Evolutionary conservation across 2,888 invertebrate species (phyloP).

Genomic region (Himalopsyche tibetana): DNA sequence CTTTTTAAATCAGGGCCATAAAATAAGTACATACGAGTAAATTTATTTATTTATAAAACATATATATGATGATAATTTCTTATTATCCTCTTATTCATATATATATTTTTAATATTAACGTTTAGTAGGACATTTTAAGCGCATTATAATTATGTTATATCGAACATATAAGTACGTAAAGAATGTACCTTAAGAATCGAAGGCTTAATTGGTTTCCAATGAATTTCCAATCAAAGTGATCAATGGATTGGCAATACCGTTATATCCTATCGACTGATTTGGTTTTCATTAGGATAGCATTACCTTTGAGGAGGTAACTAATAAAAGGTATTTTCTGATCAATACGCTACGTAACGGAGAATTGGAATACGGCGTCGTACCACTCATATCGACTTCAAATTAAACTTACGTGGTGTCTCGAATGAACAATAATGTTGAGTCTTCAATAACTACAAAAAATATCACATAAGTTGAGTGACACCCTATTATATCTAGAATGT

Average conservation of each 20-base stretch:
- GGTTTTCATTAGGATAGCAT: slow-evolving; percentile 65
- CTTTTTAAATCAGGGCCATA: slow-evolving; percentile 56
- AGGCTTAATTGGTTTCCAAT: slow-evolving; percentile 54
- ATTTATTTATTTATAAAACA: slow-evolving; percentile 17
- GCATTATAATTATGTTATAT: too few relatives aligned
- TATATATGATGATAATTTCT: not conserved
- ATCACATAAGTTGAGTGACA: slow-evolving; percentile 36
- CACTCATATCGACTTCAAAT: not conserved
- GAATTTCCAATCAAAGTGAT: slow-evolving; percentile 64
- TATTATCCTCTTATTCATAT: too few relatives aligned
- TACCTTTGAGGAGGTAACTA: slow-evolving; percentile 61
- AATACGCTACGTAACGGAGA: slow-evolving; percentile 52
- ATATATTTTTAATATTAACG: too few relatives aligned
- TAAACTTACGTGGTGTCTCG: too few relatives aligned
- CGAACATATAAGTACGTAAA: not conserved
- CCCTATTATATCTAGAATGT: slow-evolving; percentile 47
- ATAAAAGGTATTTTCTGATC: slow-evolving; percentile 64
- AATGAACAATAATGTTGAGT: not conserved
- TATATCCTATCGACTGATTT: slow-evolving; percentile 66
- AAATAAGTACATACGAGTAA: not conserved
- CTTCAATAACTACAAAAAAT: not conserved
- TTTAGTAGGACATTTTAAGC: too few relatives aligned
- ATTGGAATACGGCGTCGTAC: not conserved
- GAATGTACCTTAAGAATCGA: not conserved
- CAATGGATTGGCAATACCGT: slow-evolving; percentile 65